A percentile compares a stretch with the other conserved stretches of the same genome.
Evolutionary conservation across 2,888 invertebrate species (phyloP).

Genomic region (Sphinx pinastri): DNA sequence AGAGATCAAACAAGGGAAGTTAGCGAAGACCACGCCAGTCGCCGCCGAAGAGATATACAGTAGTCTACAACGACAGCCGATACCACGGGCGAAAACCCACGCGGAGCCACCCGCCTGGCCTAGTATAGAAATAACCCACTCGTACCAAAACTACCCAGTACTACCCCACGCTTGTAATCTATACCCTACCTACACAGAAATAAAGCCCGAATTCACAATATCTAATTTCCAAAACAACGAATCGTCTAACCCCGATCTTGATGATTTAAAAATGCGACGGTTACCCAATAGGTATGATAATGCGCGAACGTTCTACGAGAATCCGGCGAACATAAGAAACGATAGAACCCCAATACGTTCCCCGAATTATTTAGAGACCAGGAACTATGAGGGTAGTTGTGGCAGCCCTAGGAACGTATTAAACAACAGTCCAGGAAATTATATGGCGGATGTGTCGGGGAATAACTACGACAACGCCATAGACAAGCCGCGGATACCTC

Average conservation of each 20-base stretch:
- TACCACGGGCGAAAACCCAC: constrained; percentile 88
- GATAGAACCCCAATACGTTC: constrained; percentile 62
- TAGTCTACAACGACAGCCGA: constrained; percentile 85
- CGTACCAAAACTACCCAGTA: constrained; percentile 78
- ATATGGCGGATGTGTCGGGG: constrained; percentile 54
- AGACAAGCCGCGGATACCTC: constrained; percentile 53
- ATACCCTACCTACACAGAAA: constrained; percentile 75
- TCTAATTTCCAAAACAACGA: constrained; percentile 56
- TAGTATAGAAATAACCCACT: constrained; percentile 72
- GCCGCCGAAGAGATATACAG: constrained; percentile 83
- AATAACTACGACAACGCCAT: constrained; percentile 60
- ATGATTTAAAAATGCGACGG: constrained; percentile 57
- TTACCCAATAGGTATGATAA: constrained; percentile 60
- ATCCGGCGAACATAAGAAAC: constrained; percentile 59
- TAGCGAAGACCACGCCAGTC: constrained; percentile 82
- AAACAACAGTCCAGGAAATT: constrained; percentile 69
- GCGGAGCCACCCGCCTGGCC: constrained; percentile 83
- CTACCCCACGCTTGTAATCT: constrained; percentile 67
- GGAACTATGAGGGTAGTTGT: constrained; percentile 65
- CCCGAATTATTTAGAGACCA: constrained; percentile 65
- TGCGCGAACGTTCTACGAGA: constrained; percentile 70
- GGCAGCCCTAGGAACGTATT: constrained; percentile 70
- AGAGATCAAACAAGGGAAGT: constrained; percentile 93
- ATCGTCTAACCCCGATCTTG: constrained; percentile 43
- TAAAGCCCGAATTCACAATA: constrained; percentile 67